phyloP scores from a whole-genome alignment of 2,888 invertebrate species.

The Leptinotarsa haldemani region DNA sequence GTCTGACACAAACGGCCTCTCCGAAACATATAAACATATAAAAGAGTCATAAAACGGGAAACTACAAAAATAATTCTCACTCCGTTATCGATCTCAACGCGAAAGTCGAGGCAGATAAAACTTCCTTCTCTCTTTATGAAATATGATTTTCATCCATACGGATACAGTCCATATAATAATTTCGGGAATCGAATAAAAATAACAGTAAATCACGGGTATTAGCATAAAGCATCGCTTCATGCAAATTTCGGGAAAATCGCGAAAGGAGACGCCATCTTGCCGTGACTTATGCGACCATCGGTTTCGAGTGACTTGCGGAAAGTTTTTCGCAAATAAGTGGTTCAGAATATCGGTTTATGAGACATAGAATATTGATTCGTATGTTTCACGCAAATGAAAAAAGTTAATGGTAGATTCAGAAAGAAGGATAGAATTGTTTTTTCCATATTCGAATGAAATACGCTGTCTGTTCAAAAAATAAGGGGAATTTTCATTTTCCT shows the following conservation, averaged over 20 bases:
- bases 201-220: conserved; percentile 66
- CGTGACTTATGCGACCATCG: conserved; percentile 40
- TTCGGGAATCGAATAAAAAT: conserved; percentile 68
- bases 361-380: not conserved
- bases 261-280: conserved; percentile 48
- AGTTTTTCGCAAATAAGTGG: conserved; percentile 18
- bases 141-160: conserved; percentile 68
- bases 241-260: conserved; percentile 59
- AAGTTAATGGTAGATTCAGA: not conserved
- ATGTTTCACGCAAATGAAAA: not conserved
- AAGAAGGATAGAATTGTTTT: too few species aligned
- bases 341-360: conserved; percentile 7
- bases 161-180: conserved; percentile 69
- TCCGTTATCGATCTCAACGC: conserved; percentile 56
- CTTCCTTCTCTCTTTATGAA: conserved; percentile 61
- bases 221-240: conserved; percentile 66
- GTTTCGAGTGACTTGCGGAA: conserved; percentile 16
- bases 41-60: conserved; percentile 58
- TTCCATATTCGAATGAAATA: too few species aligned
- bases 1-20: conserved; percentile 35
- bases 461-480: too few species aligned
- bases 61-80: conserved; percentile 61
- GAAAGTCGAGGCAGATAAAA: conserved; percentile 48
- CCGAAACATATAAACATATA: conserved; percentile 57
- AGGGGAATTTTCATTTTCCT: too few species aligned